Conservation (phyloP, 37 sponge, comb jelly and placozoan genomes). For the Aplysina aerophoba region DNA sequence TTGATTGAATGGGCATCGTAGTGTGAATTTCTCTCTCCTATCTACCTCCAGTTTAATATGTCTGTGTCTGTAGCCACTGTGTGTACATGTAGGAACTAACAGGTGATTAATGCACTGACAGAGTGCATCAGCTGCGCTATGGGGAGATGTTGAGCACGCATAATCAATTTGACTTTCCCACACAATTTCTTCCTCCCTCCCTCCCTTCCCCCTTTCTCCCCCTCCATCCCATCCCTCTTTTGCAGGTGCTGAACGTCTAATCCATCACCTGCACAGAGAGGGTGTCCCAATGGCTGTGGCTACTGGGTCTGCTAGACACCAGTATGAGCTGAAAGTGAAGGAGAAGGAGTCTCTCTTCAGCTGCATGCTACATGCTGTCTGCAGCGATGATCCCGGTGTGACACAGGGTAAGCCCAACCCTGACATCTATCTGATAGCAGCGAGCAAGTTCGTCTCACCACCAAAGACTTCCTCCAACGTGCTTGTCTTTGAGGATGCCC, state of each 20-base stretch:
- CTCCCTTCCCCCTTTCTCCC: too few species aligned
- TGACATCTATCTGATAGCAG: constrained; percentile 85
- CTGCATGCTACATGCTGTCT: constrained; percentile 72
- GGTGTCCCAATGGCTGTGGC: constrained; percentile 88
- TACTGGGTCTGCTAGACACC: constrained; percentile 72
- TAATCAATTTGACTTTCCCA: too few species aligned
- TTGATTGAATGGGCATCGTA: too few species aligned
- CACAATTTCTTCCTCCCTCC: too few species aligned
- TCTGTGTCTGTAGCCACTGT: too few species aligned
- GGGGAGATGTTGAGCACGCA: too few species aligned
- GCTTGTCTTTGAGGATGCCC: constrained; percentile 97
- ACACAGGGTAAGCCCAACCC: constrained; percentile 93
- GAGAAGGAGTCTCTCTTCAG: constrained; percentile 63
- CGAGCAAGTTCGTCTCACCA: constrained; percentile 67
- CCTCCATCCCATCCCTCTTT: too few species aligned
- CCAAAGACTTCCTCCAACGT: constrained; percentile 69
- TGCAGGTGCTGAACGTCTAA: constrained; percentile 80
- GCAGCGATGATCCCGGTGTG: constrained; percentile 89
- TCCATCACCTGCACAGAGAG: constrained; percentile 64
- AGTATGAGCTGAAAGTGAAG: constrained; percentile 77
- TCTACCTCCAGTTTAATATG: too few species aligned
- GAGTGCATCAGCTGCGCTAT: too few species aligned
- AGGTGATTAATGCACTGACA: too few species aligned
- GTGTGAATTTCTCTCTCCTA: too few species aligned
- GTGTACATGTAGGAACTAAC: too few species aligned